A percentile compares a stretch with the other conserved stretches of the same genome.
phyloP scores from a whole-genome alignment of 1,140 invertebrate genomes.

The Sipha flava region DNA sequence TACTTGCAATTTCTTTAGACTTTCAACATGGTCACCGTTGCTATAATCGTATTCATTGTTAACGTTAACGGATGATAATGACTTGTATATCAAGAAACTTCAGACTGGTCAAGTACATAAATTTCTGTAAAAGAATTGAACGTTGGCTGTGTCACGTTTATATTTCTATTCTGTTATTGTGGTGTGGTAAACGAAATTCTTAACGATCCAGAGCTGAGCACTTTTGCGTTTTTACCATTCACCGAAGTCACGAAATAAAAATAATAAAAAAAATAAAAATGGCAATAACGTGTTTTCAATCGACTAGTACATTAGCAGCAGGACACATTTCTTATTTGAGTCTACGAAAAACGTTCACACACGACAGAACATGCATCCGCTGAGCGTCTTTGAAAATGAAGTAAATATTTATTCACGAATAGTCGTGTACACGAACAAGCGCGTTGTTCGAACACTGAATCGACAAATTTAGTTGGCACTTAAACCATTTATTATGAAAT shows the following conservation, averaged over 20 bases:
- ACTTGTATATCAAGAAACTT: too few relatives aligned
- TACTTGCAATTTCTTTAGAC: too few relatives aligned
- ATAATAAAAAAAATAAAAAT: too few relatives aligned
- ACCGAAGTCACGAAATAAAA: not conserved
- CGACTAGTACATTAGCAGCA: not conserved
- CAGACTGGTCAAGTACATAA: too few relatives aligned
- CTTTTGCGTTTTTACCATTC: not conserved
- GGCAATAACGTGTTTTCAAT: not conserved
- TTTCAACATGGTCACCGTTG: too few relatives aligned
- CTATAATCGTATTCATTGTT: too few relatives aligned
- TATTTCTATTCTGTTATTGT: not conserved
- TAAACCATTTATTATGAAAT: not conserved
- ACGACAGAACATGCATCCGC: not conserved
- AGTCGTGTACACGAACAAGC: not conserved
- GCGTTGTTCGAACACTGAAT: too few relatives aligned
- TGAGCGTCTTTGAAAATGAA: not conserved
- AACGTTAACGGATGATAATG: too few relatives aligned
- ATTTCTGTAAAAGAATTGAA: not conserved
- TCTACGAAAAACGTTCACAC: not conserved
- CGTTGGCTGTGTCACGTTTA: not conserved
- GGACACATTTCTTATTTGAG: too few relatives aligned
- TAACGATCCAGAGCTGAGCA: not conserved
- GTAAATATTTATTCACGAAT: not conserved
- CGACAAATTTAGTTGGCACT: too few relatives aligned
- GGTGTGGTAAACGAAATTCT: not conserved